These are phyloP conservation scores for Sphaeramia orbicularis DNA, from an alignment of 2,797 vertebrate genomes.

Conservation along the genomic window DNA sequence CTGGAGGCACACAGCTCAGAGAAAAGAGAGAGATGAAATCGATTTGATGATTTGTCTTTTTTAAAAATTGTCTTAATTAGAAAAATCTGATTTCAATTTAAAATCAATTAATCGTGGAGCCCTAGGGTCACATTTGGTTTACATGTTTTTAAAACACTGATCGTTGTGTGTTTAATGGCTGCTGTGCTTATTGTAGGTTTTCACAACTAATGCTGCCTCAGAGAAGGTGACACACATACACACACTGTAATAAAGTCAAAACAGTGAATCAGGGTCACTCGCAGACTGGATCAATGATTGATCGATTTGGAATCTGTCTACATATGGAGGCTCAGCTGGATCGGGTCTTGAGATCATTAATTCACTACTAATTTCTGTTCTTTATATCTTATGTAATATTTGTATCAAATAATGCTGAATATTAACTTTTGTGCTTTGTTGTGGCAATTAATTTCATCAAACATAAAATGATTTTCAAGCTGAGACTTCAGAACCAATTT, in stretches of 20 bases:
- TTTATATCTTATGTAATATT: not conserved
- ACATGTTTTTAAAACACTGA: not conserved
- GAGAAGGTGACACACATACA: conserved; percentile 55
- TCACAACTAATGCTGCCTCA: conserved; percentile 35
- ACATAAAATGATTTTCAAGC: not conserved
- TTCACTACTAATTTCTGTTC: no score
- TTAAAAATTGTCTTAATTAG: no score
- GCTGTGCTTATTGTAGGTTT: conserved; percentile 54
- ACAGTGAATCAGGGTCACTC: no score
- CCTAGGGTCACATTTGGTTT: not conserved
- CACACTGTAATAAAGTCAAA: not conserved
- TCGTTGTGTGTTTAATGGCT: conserved; percentile 22
- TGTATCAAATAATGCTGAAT: not conserved
- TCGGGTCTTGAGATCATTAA: no score
- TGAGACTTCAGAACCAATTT: not conserved
- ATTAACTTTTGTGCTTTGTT: not conserved
- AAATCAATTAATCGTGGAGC: not conserved
- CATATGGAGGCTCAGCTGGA: no score
- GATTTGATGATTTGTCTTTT: no score
- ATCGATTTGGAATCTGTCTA: no score
- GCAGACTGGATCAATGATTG: no score
- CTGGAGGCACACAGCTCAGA: no score
- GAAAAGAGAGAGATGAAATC: no score
- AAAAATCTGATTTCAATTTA: no score
- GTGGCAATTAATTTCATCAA: not conserved